phyloP scores from a whole-genome alignment of 2,113 vertebrate species.

The Saiga tatarica region DNA sequence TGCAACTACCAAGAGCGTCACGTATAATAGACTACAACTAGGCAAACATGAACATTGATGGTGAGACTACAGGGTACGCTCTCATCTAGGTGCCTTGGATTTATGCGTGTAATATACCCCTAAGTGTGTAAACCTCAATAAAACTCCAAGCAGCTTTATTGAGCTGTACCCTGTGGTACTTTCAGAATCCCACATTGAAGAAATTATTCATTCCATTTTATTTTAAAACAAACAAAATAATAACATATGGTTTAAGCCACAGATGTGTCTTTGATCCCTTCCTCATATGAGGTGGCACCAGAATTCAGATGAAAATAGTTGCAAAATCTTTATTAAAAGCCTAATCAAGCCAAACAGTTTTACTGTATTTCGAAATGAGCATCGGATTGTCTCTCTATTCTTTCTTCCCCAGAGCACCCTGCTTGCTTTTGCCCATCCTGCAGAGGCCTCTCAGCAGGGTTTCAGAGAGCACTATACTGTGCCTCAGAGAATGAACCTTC shows the following conservation, averaged over 20 bases:
- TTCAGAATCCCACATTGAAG: slow-evolving; percentile 75
- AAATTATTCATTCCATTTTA: slow-evolving; percentile 77
- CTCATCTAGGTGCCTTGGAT: slow-evolving; percentile 60
- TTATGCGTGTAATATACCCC: slow-evolving; percentile 74
- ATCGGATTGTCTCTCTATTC: not conserved
- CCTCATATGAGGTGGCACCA: slow-evolving; percentile 36
- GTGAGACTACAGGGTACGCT: slow-evolving; percentile 38
- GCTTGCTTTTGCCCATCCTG: not conserved
- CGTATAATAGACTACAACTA: slow-evolving; percentile 42
- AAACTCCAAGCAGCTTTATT: slow-evolving; percentile 67
- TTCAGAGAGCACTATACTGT: not conserved
- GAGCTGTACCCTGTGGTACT: slow-evolving; percentile 71
- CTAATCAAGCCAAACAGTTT: slow-evolving; percentile 59
- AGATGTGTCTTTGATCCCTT: slow-evolving; percentile 66
- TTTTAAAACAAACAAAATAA: slow-evolving; percentile 76
- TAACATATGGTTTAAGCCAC: slow-evolving; percentile 63
- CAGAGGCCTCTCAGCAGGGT: not conserved
- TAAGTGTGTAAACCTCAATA: slow-evolving; percentile 68
- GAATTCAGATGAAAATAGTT: slow-evolving; percentile 58
- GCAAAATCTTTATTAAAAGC: slow-evolving; percentile 63
- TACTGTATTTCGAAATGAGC: slow-evolving; percentile 44
- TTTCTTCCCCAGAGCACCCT: slow-evolving; percentile 32
- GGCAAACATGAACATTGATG: slow-evolving; percentile 49
- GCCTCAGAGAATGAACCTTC: slow-evolving; percentile 26
- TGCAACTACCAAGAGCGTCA: not conserved